Conservation (phyloP, 2,888 invertebrate species). For the Phymatocera aterrima region DNA sequence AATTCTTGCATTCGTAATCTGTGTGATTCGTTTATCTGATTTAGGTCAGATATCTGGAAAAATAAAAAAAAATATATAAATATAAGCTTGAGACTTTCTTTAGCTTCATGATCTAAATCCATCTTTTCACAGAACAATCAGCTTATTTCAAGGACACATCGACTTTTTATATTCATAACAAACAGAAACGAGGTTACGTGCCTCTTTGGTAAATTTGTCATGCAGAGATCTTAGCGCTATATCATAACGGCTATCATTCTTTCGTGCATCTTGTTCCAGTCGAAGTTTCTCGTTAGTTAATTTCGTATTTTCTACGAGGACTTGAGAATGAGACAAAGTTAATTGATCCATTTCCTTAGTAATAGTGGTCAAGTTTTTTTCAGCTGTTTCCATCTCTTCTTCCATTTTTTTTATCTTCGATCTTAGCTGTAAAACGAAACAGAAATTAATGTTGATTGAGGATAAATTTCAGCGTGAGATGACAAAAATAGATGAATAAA, state of each 20-base stretch:
- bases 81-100: not conserved
- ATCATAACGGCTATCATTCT: conserved; percentile 69
- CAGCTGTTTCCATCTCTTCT: conserved; percentile 66
- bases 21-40: conserved; percentile 76
- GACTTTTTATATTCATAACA: not conserved
- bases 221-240: conserved; percentile 63
- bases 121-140: too few species aligned
- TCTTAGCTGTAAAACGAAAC: conserved; percentile 58
- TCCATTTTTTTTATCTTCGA: conserved; percentile 66
- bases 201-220: conserved; percentile 70
- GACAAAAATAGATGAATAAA: not conserved
- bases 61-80: not conserved
- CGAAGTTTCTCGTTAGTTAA: conserved; percentile 83
- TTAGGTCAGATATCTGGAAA: conserved; percentile 71
- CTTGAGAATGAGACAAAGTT: conserved; percentile 85
- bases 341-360: conserved; percentile 84
- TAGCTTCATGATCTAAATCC: too few species aligned
- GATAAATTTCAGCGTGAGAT: not conserved
- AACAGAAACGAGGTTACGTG: conserved; percentile 43
- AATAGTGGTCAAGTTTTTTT: conserved; percentile 78
- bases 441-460: not conserved
- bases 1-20: conserved; percentile 73
- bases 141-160: too few species aligned
- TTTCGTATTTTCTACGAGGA: conserved; percentile 84
- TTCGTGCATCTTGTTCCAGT: conserved; percentile 81